A percentile compares a stretch with the other conserved stretches of the same genome.
Conservation (phyloP, 2,113 vertebrate genomes). For the Phocoena sinus region DNA sequence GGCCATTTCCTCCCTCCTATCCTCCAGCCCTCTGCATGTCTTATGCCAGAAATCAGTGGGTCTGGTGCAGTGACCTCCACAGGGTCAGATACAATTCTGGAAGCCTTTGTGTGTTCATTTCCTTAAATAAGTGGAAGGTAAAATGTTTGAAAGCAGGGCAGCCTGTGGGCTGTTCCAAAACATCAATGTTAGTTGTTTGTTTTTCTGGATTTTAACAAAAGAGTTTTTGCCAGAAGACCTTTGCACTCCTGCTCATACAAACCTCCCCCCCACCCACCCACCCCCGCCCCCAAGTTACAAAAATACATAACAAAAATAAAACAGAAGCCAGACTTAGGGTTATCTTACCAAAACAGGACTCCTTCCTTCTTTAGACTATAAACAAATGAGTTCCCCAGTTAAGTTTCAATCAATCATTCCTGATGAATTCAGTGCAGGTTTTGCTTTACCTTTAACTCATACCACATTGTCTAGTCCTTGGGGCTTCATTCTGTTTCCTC, state of each 20-base stretch:
- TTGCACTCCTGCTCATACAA: constrained; percentile 43
- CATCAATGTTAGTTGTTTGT: constrained; percentile 40
- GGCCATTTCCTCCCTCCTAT: constrained; percentile 44
- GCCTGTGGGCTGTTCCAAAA: constrained; percentile 39
- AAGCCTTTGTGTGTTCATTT: constrained; percentile 62
- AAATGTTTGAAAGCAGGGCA: constrained; percentile 58
- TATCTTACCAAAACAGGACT: constrained; percentile 72
- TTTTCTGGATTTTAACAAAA: constrained; percentile 66
- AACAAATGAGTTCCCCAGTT: constrained; percentile 53
- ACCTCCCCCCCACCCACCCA: too few relatives aligned
- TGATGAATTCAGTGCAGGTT: neutral
- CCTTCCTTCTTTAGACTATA: constrained; percentile 58
- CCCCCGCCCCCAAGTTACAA: neutral
- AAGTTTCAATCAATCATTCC: constrained; percentile 44
- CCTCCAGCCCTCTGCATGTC: neutral
- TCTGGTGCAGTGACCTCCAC: neutral
- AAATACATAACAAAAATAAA: constrained; percentile 71
- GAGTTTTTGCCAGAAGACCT: constrained; percentile 64
- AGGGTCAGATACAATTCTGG: constrained; percentile 41
- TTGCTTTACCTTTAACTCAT: constrained; percentile 30
- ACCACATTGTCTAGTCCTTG: neutral
- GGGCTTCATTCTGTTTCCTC: neutral
- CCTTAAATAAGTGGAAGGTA: constrained; percentile 69
- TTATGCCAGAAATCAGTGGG: constrained; percentile 14
- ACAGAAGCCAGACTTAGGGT: constrained; percentile 65